Base-by-base conservation (phyloP, 2,797 vertebrate genomes). In the Enteromius mattozi region DNA sequence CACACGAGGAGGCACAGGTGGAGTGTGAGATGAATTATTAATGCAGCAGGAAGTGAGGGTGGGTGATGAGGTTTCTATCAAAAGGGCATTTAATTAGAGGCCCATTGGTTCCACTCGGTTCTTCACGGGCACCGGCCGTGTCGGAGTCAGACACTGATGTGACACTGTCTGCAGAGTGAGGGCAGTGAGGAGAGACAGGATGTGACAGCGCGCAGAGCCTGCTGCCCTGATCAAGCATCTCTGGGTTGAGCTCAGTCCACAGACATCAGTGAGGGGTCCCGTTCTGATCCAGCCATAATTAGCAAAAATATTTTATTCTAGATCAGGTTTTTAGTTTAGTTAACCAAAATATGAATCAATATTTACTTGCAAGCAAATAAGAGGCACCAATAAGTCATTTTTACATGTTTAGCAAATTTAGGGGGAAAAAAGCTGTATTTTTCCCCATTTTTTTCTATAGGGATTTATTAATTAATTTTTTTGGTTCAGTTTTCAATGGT, bases 41-140 rank as follows among this genome's bases (percentile, higher is more conserved):
- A 86, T 65, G 63, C 83, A 21, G 51, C 24, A 21, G 40, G 81
- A 66, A 75, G 69, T 79, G 45, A 69, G 59, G 54, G 69, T 68
- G 40, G 66, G 66, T 70, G 65, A 75, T 45, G 86, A 68, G 40
- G 71, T 77, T 61, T 77, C 83, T 65, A 69, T 66, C 71, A 75
- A 82, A 83, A 81, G 78, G 71, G 54, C 82, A 84, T 75, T 87
- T 85, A 83, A 86, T 82, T 83, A 86, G 68, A 37, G 35, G 84
- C 49, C 59, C 79, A 80, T 68, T 65, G 80, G 72, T 72, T 85
- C 45, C 70, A 72, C 56, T 63, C 47, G 2, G 45, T 37, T 80
- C 54, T 42, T 6, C 14, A 27, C 0, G 16, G 72, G 21, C 35
- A 13, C 35, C 35, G 35, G 35, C 21, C 21, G 12, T 2, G 17